Evolutionary conservation across 1,140 invertebrate genomes (phyloP), one percentile per base, ranked within the genome.

Genomic region (Helicoverpa armigera): DNA sequence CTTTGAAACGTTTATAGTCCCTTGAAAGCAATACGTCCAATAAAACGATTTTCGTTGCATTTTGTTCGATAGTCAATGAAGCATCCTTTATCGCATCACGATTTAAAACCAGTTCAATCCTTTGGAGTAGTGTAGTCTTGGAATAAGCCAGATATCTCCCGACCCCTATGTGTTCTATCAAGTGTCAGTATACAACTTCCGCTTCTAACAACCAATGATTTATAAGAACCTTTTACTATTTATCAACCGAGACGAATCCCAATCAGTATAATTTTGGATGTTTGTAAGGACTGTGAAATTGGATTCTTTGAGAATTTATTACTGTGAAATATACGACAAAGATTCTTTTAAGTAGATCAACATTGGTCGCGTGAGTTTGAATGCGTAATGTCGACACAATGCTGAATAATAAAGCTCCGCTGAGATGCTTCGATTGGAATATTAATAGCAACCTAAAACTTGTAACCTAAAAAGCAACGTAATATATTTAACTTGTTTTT

Each of bases 191-290:
- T 73, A 54, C 51, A 80, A 74, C 74, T 83, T 83, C 82, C 80
- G 84, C 60, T 81, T 81, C 74, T 86, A 86, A 87, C 82, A 86
- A 82, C 81, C 80, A 72, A 76, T 87, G 87, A 90, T 90, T 90
- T 90, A 90, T 86, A 69, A 81, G 35, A 77, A 74, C 83, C 81
- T 85, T 85, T 88, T 76, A 86, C 67, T 78, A 79, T 83, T 81
- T 83, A 83, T 84, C 83, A 86, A 82, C 70, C 88, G 86, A 83
- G 88, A 88, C 88, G 83, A 85, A 88, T 87, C 76, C 75, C 76
- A 84, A 88, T 89, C 87, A 85, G 79, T 80, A 81, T 58, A 51
- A 74, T 85, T 85, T 78, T 53, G 35, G 75, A 72, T 61, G 65
- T 82, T 83, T 87, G 70, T 81, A 72, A 53, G 60, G 74, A 76